These are phyloP conservation scores for Rotaria socialis DNA, from an alignment of 2,888 invertebrate species.

Conservation along the genomic window DNA sequence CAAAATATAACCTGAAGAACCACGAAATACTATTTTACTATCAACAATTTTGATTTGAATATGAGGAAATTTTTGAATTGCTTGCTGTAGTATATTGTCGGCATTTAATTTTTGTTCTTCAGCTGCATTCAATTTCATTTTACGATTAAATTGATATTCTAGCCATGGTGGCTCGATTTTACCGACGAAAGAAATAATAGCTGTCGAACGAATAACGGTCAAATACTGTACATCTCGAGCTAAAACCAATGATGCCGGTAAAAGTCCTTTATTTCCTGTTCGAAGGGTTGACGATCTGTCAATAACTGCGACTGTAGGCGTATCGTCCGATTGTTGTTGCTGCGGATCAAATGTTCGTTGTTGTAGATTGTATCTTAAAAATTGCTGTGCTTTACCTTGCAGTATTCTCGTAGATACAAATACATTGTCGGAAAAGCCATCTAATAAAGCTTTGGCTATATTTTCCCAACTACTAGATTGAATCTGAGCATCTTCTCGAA, in stretches of 20 bases:
- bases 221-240: constrained; percentile 17
- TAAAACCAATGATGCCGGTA: neutral
- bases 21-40: neutral
- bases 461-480: neutral
- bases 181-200: neutral
- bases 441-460: neutral
- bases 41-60: neutral
- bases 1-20: neutral
- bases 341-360: neutral
- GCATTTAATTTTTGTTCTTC: neutral
- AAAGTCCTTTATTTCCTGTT: neutral
- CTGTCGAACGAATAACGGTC: neutral
- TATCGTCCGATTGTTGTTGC: neutral
- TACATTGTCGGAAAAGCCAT: neutral
- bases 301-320: neutral
- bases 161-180: neutral
- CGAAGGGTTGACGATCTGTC: neutral
- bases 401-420: neutral
- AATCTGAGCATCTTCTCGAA: neutral
- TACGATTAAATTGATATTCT: neutral
- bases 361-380: neutral
- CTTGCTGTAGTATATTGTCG: neutral
- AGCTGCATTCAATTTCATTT: neutral
- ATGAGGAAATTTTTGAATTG: neutral
- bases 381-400: neutral